phyloP scores from a whole-genome alignment of 1,140 invertebrate genomes.

The Drosophila murphyi region DNA sequence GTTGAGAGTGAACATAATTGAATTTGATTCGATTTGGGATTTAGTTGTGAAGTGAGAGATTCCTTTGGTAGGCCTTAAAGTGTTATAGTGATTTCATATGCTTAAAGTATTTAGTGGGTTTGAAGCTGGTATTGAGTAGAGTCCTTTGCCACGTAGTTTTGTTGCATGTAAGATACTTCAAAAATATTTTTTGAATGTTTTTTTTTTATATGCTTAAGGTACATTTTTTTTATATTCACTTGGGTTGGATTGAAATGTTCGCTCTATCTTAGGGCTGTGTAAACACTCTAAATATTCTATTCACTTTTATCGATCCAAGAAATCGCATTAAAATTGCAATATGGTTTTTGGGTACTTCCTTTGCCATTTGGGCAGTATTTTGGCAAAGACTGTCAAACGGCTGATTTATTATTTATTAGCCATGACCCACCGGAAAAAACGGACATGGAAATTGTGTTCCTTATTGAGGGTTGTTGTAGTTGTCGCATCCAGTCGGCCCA shows the following conservation, averaged over 20 bases:
- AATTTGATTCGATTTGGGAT: slow-evolving; percentile 38
- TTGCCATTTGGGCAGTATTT: slow-evolving; percentile 29
- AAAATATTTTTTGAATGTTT: no score
- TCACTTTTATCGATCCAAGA: slow-evolving; percentile 46
- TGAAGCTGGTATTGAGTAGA: neutral
- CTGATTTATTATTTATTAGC: slow-evolving; percentile 67
- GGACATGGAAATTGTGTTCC: slow-evolving; percentile 17
- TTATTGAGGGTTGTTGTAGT: slow-evolving; percentile 10
- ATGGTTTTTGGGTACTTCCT: slow-evolving; percentile 22
- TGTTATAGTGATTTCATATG: slow-evolving; percentile 2
- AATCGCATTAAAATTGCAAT: slow-evolving; percentile 56
- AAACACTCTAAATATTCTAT: neutral
- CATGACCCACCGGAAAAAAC: slow-evolving; percentile 23
- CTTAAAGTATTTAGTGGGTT: neutral
- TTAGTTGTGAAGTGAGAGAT: slow-evolving; percentile 14
- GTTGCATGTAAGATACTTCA: neutral
- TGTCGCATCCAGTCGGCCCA: slow-evolving; percentile 1
- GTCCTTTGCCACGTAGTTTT: slow-evolving; percentile 1
- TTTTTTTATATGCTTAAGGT: no score
- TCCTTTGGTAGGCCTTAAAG: slow-evolving; percentile 15
- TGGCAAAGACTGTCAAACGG: slow-evolving; percentile 50
- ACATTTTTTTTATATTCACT: neutral
- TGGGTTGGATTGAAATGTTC: neutral
- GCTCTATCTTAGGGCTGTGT: no score
- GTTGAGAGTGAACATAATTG: slow-evolving; percentile 46